Evolutionary conservation across 1,140 invertebrate genomes (phyloP), one percentile per base, ranked within the genome.

Genomic region (Magallana angulata): DNA sequence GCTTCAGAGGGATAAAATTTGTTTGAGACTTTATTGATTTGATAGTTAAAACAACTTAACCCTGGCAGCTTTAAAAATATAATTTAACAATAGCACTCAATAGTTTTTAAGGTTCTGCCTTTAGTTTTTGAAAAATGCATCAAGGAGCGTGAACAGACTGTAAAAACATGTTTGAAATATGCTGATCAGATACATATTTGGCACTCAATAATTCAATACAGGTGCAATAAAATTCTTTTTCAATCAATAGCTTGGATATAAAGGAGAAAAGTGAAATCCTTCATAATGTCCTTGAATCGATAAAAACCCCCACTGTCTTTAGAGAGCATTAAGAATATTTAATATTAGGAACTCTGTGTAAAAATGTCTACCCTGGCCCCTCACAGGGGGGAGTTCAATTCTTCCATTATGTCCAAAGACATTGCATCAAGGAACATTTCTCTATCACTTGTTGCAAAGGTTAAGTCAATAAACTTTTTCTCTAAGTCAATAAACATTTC

Each of bases 401-500:
- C 8, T 36, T 30, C 30, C 36, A 76, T 76, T 76, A 64, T 64
- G 68, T 76, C 8, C 1, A 18, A 18, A 30, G 36, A 30, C 68
- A 36, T 36, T 76, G 30, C 64, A 30, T 76, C 68, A 76, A 76
- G 24, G 12, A 30, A 36, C 2, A 76, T 30, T 18, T 30, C 24
- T 76, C 30, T 76, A 24, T 76, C 68, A 76, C 68, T 30, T 76
- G 24, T 24, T 36, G 68, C 18, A 24, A 76, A 76, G 68, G 30
- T 76, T 76, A 76, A 36, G 8, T 76, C 68, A 76, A 76, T 76
- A 76, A 30, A 76, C 18, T 76, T 76, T 24, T 76, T 76, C 68
- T 76, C 36, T 18, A 8, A 76, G 24, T 24, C 68, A 76, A 76
- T 76, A 76, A 76, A 76, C 24, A 76, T 76, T 76, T 36, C 16